Percentiles rank a stretch among this genome's conserved stretches.
Evolutionary conservation across 2,888 invertebrate species (phyloP).

Genomic region (Auanema sp.): DNA sequence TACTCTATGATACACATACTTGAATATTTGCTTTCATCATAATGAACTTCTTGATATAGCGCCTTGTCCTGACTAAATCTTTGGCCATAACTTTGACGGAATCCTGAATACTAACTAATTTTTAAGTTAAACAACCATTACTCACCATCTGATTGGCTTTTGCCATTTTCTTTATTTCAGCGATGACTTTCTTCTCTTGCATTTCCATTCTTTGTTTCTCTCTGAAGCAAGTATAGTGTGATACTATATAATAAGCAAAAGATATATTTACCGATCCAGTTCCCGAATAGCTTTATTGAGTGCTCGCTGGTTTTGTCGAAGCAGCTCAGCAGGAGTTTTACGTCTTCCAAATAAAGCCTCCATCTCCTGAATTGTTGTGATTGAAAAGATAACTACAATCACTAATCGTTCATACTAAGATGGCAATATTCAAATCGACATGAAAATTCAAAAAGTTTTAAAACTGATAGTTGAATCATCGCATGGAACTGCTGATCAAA

Average conservation of each 20-base stretch:
- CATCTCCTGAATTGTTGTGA: conserved; percentile 35
- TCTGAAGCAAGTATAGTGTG: no score
- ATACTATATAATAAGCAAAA: conserved; percentile 63
- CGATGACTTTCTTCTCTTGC: conserved; percentile 96
- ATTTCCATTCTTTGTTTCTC: conserved; percentile 79
- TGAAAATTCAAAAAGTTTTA: no score
- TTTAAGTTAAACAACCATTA: no score
- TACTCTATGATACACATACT: conserved; percentile 34
- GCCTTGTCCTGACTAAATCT: conserved; percentile 91
- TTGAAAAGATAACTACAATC: no score
- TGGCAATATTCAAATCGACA: no score
- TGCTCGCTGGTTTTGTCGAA: conserved; percentile 95
- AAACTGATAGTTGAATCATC: no score
- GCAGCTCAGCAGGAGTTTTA: conserved; percentile 94
- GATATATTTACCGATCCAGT: conserved; percentile 75
- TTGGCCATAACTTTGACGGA: conserved; percentile 99
- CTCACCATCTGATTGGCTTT: conserved; percentile 96
- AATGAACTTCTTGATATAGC: conserved; percentile 95
- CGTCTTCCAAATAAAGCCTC: conserved; percentile 84
- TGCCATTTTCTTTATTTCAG: conserved; percentile 96
- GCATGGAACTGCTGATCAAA: no score
- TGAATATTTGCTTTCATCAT: conserved; percentile 99
- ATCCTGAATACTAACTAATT: conserved; percentile 73
- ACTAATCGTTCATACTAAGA: no score
- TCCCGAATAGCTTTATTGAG: conserved; percentile 97